These are phyloP conservation scores for Protonibea diacanthus DNA, from an alignment of 2,797 vertebrate genomes.

Conservation along the genomic window DNA sequence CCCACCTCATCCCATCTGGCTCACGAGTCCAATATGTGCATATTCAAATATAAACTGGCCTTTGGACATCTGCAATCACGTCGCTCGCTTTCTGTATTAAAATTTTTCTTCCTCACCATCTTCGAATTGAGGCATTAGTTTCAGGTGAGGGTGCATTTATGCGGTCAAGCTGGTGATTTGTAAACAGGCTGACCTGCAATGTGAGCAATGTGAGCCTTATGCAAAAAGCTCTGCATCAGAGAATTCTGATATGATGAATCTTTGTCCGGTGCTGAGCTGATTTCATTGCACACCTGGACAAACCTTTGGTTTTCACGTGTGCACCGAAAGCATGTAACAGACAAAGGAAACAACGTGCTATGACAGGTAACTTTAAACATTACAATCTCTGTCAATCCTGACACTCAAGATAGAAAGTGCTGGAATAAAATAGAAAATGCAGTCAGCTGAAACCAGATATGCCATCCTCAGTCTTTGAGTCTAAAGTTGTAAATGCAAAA, in stretches of 20 bases:
- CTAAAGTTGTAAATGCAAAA: constrained; percentile 28
- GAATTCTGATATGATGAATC: constrained; percentile 16
- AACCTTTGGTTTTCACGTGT: constrained; percentile 7
- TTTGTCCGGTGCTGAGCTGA: not conserved
- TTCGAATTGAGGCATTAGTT: constrained; percentile 24
- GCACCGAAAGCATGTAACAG: not conserved
- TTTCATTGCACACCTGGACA: constrained; percentile 27
- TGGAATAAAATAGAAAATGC: constrained; percentile 22
- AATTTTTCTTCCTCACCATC: constrained; percentile 14
- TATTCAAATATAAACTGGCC: constrained; percentile 46
- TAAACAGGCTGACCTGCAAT: constrained; percentile 9
- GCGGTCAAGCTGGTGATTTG: constrained; percentile 21
- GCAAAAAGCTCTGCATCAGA: constrained; percentile 14
- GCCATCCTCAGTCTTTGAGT: constrained; percentile 2
- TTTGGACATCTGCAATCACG: constrained; percentile 36
- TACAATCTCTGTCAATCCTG: constrained; percentile 30
- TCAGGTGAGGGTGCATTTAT: constrained; percentile 16
- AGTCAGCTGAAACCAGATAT: constrained; percentile 24
- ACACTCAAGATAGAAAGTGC: constrained; percentile 5
- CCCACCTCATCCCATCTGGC: constrained; percentile 47
- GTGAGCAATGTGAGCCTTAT: not conserved
- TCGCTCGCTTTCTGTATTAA: not conserved
- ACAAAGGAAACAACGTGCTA: constrained; percentile 28
- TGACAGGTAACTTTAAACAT: constrained; percentile 38
- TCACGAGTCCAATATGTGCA: constrained; percentile 34